Evolutionary conservation across 2,888 invertebrate species (phyloP).

Genomic region (Lingula anatina): DNA sequence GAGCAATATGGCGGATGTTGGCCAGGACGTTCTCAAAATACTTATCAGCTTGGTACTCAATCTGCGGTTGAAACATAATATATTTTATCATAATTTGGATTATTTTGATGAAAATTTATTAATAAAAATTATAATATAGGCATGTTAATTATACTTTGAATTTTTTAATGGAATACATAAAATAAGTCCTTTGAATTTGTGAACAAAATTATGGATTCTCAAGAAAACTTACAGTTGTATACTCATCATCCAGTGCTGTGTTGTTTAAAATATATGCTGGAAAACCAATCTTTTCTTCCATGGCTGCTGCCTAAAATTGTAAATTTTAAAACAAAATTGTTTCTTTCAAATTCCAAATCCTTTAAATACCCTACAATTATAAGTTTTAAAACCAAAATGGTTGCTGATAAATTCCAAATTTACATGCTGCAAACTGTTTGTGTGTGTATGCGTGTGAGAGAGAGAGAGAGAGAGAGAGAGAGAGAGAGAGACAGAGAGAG

Average conservation of each 20-base stretch:
- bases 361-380: not conserved
- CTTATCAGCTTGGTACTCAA: slow-evolving; percentile 25
- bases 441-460: not conserved
- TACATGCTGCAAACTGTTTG: not conserved
- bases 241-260: slow-evolving; percentile 73
- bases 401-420: not conserved
- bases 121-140: too few relatives aligned
- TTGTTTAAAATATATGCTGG: slow-evolving; percentile 78
- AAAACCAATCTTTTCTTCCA: slow-evolving; percentile 87
- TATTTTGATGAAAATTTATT: too few relatives aligned
- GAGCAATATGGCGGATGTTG: slow-evolving; percentile 28
- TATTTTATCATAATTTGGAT: too few relatives aligned
- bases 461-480: too few relatives aligned
- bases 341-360: too few relatives aligned
- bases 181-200: not conserved
- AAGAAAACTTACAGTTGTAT: slow-evolving; percentile 54
- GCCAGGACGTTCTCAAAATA: slow-evolving; percentile 45
- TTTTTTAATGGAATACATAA: not conserved
- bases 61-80: too few relatives aligned
- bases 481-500: too few relatives aligned
- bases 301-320: slow-evolving; percentile 66
- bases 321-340: too few relatives aligned
- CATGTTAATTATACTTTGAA: not conserved
- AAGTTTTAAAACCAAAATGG: not conserved
- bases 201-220: too few relatives aligned